phyloP scores from a whole-genome alignment of 2,888 invertebrate species.

The Caenorhabditis sp. region DNA sequence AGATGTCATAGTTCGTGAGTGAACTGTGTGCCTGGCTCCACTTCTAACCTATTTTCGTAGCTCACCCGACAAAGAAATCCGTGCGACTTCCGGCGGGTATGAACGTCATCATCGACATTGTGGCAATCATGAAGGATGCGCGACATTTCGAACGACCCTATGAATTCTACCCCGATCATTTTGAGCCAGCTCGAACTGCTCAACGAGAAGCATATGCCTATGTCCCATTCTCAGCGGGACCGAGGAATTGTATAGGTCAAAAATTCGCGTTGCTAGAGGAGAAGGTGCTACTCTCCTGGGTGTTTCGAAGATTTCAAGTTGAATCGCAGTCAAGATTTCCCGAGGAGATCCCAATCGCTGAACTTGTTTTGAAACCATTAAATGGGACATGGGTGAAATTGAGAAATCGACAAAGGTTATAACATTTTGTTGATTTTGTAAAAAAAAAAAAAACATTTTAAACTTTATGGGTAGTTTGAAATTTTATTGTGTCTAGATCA shows the following conservation, averaged over 20 bases:
- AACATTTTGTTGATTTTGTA: too few species aligned
- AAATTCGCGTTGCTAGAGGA: constrained; percentile 73
- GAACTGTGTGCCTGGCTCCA: too few species aligned
- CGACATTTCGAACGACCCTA: constrained; percentile 68
- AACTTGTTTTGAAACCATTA: constrained; percentile 29
- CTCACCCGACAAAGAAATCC: constrained; percentile 27
- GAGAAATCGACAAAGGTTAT: constrained; percentile 59
- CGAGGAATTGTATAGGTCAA: constrained; percentile 70
- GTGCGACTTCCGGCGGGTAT: constrained; percentile 68
- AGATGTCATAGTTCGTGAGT: constrained; percentile 49
- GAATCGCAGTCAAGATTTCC: constrained; percentile 20
- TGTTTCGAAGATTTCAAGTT: constrained; percentile 35
- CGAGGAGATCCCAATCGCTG: constrained; percentile 29
- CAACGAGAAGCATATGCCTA: constrained; percentile 61
- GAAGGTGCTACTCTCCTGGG: constrained; percentile 68
- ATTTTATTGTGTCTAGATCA: too few species aligned
- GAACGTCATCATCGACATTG: constrained; percentile 57
- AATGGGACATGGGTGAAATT: constrained; percentile 24
- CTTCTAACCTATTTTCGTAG: constrained; percentile 3
- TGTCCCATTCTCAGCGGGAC: constrained; percentile 68
- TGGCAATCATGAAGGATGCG: constrained; percentile 71
- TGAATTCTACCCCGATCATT: constrained; percentile 73
- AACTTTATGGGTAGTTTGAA: too few species aligned
- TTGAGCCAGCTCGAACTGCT: constrained; percentile 70
- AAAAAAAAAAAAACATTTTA: too few species aligned